A percentile compares a stretch with the other conserved stretches of the same genome.
These are phyloP conservation scores for Rhabdornis inornatus DNA, from an alignment of 2,113 vertebrate genomes.

Conservation along the genomic window DNA sequence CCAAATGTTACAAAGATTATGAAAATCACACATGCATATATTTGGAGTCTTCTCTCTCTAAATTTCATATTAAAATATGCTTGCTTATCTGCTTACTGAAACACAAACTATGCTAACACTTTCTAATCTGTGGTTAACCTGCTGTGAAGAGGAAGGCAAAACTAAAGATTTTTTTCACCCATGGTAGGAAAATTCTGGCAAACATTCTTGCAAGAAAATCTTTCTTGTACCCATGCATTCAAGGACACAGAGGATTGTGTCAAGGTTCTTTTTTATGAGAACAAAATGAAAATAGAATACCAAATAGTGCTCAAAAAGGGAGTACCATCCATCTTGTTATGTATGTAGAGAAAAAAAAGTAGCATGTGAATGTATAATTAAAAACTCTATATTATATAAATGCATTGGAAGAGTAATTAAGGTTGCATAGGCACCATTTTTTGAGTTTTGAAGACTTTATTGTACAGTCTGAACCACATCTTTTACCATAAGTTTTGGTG, in stretches of 20 bases:
- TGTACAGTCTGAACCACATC: background rate
- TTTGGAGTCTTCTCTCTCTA: background rate
- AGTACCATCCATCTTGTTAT: background rate
- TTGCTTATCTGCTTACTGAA: background rate
- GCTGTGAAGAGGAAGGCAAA: background rate
- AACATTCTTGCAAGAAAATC: background rate
- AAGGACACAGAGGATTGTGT: background rate
- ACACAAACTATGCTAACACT: background rate
- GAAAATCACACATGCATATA: background rate
- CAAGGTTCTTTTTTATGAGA: background rate
- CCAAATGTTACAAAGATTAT: background rate
- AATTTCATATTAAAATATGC: background rate
- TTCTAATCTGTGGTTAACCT: background rate
- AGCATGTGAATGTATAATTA: background rate
- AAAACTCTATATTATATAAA: background rate
- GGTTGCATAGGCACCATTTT: background rate
- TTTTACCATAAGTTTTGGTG: background rate
- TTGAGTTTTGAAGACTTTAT: background rate
- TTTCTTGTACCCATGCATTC: background rate
- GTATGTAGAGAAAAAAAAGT: background rate
- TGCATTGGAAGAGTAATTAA: background rate
- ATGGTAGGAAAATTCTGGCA: background rate
- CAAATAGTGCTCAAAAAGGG: background rate
- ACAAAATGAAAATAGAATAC: conserved; percentile 17
- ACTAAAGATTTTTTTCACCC: background rate